These are phyloP conservation scores for Girardinichthys multiradiatus DNA, from an alignment of 2,113 vertebrate species.

Conservation along the genomic window DNA sequence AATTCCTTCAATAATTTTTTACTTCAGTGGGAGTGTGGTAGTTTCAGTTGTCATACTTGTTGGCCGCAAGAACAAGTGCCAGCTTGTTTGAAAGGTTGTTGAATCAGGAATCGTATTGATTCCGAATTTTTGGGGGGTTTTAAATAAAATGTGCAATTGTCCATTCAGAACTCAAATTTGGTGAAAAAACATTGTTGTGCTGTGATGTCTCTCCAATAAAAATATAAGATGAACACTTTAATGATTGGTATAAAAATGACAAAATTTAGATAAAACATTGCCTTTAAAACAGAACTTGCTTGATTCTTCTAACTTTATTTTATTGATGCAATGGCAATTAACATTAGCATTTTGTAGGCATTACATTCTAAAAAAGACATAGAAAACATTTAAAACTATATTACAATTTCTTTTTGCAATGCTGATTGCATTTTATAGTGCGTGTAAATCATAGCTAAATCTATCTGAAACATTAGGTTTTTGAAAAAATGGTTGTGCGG, in stretches of 20 bases:
- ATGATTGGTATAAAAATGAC: background rate
- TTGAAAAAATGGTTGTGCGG: background rate
- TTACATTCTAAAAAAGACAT: background rate
- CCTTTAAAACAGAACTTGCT: background rate
- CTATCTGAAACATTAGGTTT: background rate
- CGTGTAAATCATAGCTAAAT: background rate
- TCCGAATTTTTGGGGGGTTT: constrained; percentile 23
- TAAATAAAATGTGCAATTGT: constrained; percentile 55
- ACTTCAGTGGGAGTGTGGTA: background rate
- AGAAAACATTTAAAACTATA: background rate
- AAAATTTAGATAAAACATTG: background rate
- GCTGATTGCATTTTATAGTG: background rate
- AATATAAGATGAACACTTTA: background rate
- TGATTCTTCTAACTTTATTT: background rate
- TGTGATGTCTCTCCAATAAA: background rate
- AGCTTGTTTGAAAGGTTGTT: constrained; percentile 13
- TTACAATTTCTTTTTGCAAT: background rate
- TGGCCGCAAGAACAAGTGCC: too few species aligned
- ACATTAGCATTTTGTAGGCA: too few species aligned
- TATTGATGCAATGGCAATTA: background rate
- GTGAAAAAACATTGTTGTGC: too few species aligned
- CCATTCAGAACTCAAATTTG: background rate
- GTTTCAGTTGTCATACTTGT: background rate
- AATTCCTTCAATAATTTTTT: background rate
- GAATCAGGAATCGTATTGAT: constrained; percentile 49